Evolutionary conservation across 2,113 vertebrate species (phyloP).

Genomic region (Gymnobelideus leadbeateri): DNA sequence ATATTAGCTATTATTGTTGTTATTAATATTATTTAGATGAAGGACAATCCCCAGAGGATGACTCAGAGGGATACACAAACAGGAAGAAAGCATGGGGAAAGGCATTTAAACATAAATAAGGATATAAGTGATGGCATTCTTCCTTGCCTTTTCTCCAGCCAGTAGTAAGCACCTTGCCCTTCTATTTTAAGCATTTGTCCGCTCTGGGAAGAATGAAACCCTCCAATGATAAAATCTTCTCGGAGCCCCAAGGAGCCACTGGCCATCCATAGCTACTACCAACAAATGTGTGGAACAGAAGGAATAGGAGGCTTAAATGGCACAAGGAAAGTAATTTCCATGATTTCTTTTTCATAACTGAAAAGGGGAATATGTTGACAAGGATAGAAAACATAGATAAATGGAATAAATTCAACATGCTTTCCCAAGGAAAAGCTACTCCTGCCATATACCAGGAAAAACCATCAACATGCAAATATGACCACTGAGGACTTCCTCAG

Average conservation of each 20-base stretch:
- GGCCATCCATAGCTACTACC: neutral
- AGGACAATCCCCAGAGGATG: neutral
- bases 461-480: conserved; percentile 17
- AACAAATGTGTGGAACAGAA: neutral
- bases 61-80: neutral
- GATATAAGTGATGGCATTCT: neutral
- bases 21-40: conserved; percentile 2
- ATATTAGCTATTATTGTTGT: neutral
- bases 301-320: neutral
- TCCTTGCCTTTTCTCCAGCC: neutral
- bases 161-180: neutral
- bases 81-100: neutral
- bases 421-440: neutral
- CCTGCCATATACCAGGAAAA: neutral
- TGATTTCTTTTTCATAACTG: neutral
- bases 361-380: neutral
- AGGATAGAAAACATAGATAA: neutral
- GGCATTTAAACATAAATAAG: neutral
- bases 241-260: neutral
- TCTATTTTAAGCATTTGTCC: neutral
- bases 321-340: neutral
- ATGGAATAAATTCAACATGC: conserved; percentile 11
- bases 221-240: neutral
- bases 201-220: neutral
- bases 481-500: neutral